Evolutionary conservation across 2,888 invertebrate genomes (phyloP), one percentile per base, ranked within the genome.

Genomic region (Galerucella pusilla): DNA sequence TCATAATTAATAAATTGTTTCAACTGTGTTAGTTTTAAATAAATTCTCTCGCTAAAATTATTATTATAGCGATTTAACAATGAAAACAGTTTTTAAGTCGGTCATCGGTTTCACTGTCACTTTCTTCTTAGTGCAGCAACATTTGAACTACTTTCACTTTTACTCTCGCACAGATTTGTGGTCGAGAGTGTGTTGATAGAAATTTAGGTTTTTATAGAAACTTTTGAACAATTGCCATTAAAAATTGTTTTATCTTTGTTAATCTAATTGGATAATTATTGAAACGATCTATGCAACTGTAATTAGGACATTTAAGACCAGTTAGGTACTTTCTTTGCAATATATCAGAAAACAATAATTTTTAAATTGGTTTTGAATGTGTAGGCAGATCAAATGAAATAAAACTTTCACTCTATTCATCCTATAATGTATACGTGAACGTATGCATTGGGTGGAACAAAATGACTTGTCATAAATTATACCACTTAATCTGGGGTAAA

Each of bases 161-260:
- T 63, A 63, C 63, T 63, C 63, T 63, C 63, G 63, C 63, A 63
- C 63, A 63, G 63, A 46, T 65, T 65, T 65, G 45, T 65, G 64
- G 64, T 46, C 45, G 20, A 46, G 20, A 63, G 35, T 35, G 42
- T 63, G 35, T 65, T 46, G 46, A 46, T 65, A 65, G 42, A 35
- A 64, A 64, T 64, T 65, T 20, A 12, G 9, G 2, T 65, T 65
- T 65, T 65, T 65, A 65, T 65, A 46, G 64, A 45, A 45, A 45
- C 64, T 65, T 65, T 16, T 20, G 16, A 46, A 65, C 46, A 45
- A 65, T 65, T 65, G 46, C 46, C 46, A 65, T 65, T 65, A 65
- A 46, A 65, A 65, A 45, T 35, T n/a, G 64, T 65, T 65, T n/a
- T n/a, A 28, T 60, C 60, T 60, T n/a, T 54, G 54, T 3, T 20